These are phyloP conservation scores for Perdita meconis DNA, from an alignment of 2,888 invertebrate species.

Conservation along the genomic window DNA sequence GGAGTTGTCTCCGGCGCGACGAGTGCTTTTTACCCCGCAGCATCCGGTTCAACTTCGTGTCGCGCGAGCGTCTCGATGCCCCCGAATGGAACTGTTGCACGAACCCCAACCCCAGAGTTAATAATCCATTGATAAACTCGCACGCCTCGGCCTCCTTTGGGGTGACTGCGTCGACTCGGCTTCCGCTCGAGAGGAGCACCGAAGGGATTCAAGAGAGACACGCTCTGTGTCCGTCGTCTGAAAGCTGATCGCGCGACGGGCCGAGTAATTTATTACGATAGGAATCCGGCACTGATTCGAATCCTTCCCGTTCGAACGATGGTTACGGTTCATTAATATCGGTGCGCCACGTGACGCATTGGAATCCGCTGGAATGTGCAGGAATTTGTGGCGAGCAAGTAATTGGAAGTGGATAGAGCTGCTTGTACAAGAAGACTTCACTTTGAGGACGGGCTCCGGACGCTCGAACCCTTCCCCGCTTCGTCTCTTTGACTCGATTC, in stretches of 20 bases:
- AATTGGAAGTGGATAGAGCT: slow-evolving; percentile 51
- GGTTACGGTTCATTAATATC: slow-evolving; percentile 69
- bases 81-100: slow-evolving; percentile 1
- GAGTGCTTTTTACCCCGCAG: neutral
- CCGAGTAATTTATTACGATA: slow-evolving; percentile 48
- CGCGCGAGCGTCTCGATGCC: slow-evolving; percentile 7
- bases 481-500: too few species aligned
- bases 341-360: slow-evolving; percentile 63
- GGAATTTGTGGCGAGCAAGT: slow-evolving; percentile 66
- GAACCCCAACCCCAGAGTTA: neutral
- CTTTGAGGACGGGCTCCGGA: slow-evolving; percentile 34
- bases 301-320: slow-evolving; percentile 54
- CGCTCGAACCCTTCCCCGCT: slow-evolving; percentile 19
- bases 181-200: neutral
- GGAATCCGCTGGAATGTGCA: slow-evolving; percentile 66
- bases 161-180: neutral
- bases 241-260: slow-evolving; percentile 7
- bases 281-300: slow-evolving; percentile 57
- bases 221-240: neutral
- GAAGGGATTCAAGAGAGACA: neutral
- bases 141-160: neutral
- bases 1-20: slow-evolving; percentile 25
- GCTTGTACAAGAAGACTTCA: slow-evolving; percentile 58
- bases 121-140: neutral
- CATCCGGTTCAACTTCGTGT: slow-evolving; percentile 25